phyloP scores from a whole-genome alignment of 2,113 vertebrate genomes.

The Platycercus adscitus region DNA sequence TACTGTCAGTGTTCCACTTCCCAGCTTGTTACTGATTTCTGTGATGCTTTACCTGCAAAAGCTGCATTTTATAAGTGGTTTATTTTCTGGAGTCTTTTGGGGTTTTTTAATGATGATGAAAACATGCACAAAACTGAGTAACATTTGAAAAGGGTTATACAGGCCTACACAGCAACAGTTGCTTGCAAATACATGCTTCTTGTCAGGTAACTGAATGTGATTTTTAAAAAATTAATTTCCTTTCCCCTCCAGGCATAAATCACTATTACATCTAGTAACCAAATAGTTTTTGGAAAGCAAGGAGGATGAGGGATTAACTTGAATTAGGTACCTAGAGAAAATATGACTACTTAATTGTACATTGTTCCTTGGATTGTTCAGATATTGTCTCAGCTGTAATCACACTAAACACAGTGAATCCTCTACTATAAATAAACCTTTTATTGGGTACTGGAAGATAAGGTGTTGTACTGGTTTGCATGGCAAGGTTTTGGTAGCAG shows the following conservation, averaged over 20 bases:
- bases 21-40: not conserved
- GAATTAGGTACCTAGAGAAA: not conserved
- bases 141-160: not conserved
- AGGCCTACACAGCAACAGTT: not conserved
- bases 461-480: not conserved
- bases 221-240: not conserved
- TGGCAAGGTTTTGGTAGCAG: not conserved
- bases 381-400: not conserved
- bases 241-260: not conserved
- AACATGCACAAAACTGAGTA: not conserved
- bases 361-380: not conserved
- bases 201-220: not conserved
- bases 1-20: not conserved
- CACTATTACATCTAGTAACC: not conserved
- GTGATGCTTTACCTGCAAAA: not conserved
- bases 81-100: not conserved
- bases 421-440: not conserved
- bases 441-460: not conserved
- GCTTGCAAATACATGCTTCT: not conserved
- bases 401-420: not conserved
- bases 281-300: not conserved
- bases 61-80: not conserved
- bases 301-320: not conserved
- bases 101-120: not conserved
- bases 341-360: not conserved